Percentiles rank a stretch among this genome's conserved stretches.
These are phyloP conservation scores for Vannuccia rotundouncinata DNA, from an alignment of 2,888 invertebrate species.

Conservation along the genomic window DNA sequence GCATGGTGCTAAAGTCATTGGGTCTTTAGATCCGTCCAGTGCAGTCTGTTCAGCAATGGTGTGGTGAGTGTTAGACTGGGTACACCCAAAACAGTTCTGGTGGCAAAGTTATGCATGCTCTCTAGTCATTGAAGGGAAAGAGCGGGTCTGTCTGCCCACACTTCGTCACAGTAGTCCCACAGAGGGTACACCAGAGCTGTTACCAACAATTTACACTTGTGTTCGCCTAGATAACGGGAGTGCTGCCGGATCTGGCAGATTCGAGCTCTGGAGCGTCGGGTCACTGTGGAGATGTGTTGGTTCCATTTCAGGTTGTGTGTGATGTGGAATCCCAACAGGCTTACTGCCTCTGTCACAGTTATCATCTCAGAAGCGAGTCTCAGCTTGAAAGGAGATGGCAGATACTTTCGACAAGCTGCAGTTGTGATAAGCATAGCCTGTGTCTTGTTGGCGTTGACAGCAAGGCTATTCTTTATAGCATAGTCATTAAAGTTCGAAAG, in stretches of 20 bases:
- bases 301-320: not conserved
- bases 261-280: slow-evolving; percentile 2
- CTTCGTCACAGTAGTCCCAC: slow-evolving; percentile 8
- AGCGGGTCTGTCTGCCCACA: not conserved
- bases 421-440: slow-evolving; percentile 4
- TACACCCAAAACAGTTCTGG: not conserved
- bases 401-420: slow-evolving; percentile 7
- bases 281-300: slow-evolving; percentile 1
- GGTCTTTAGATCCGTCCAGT: too few species aligned
- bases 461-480: too few species aligned
- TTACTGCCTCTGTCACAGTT: not conserved
- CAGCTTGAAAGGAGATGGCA: slow-evolving; percentile 1
- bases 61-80: not conserved
- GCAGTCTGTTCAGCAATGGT: not conserved
- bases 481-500: too few species aligned
- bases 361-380: not conserved
- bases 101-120: not conserved
- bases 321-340: not conserved
- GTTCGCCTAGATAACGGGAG: slow-evolving; percentile 4
- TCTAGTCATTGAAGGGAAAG: not conserved
- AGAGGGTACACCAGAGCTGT: slow-evolving; percentile 11
- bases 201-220: not conserved
- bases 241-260: slow-evolving; percentile 2
- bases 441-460: slow-evolving; percentile 1
- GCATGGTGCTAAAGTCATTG: not conserved